Evolutionary conservation across 2,888 invertebrate genomes (phyloP).

Genomic region (Melangyna quadrimaculata): DNA sequence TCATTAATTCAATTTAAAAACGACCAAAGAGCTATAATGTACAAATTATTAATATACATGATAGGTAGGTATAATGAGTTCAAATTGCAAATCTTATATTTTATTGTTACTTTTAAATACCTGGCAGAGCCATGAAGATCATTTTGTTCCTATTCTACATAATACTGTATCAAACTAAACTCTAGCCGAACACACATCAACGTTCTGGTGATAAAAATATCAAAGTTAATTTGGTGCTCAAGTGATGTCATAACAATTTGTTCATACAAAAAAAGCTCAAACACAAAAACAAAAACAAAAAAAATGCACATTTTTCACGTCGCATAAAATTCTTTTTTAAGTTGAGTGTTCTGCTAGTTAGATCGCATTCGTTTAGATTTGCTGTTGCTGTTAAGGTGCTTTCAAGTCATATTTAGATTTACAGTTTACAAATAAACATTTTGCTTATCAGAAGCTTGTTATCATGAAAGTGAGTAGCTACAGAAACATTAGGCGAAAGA

Average conservation of each 20-base stretch:
- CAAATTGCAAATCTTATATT: background rate
- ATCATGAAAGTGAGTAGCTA: slow-evolving; percentile 45
- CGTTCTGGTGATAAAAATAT: slow-evolving; percentile 3
- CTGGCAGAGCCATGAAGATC: background rate
- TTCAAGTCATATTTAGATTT: background rate
- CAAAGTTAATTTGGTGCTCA: background rate
- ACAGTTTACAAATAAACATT: background rate
- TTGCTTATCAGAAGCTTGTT: background rate
- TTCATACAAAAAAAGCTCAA: background rate
- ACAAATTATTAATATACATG: background rate
- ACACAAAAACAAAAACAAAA: background rate
- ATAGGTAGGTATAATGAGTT: background rate
- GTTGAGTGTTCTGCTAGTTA: slow-evolving; percentile 4
- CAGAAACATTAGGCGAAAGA: background rate
- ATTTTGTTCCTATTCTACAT: background rate
- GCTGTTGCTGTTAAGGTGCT: slow-evolving; percentile 29
- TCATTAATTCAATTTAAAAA: too few relatives aligned
- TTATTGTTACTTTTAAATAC: background rate
- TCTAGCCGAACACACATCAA: slow-evolving; percentile 1
- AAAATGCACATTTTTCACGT: slow-evolving; percentile 17
- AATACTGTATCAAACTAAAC: background rate
- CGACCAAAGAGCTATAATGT: too few relatives aligned
- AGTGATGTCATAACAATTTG: background rate
- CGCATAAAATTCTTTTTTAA: slow-evolving; percentile 26
- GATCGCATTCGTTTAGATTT: slow-evolving; percentile 32